Evolutionary conservation across 2,797 vertebrate genomes (phyloP), one percentile per base, ranked within the genome.

Genomic region (Molossus molossus): DNA sequence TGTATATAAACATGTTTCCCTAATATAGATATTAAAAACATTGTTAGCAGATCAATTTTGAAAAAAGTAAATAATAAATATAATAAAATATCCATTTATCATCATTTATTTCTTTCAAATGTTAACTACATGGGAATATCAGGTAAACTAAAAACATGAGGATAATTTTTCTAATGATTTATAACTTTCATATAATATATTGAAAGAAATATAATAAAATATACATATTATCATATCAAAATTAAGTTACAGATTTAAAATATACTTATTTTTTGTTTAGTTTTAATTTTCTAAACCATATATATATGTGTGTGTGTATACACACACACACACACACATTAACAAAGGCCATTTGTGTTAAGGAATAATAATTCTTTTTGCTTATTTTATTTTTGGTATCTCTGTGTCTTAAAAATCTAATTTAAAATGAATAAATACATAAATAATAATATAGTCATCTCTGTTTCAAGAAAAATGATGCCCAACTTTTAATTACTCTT

Each of bases 11-110:
- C 23, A 53, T 40, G 27, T 53, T 73, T 90, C 65, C 4, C n/a
- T 62, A 83, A 86, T 65, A 6, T 4, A 89, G 53, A 69, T 23
- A 80, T 53, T 82, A 50, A 45, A 88, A 88, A n/a, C 21, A 84
- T 58, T 70, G 79, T 15, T 23, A 55, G 15, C 4, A 27, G 50
- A 64, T 70, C 21, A 67, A 18, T 70, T 87, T 65, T 80, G 25
- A 65, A 90, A 65, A 90, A 96, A 90, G 1, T 18, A 94, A 91
- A 75, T 73, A 65, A 72, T 40, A 90, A 84, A 70, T 23, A 57
- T 27, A 70, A 17, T 55, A 87, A 91, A 92, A 86, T 60, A 62
- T 0, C 4, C 0, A 20, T 72, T 75, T 87, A 14, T 45, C 8
- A 82, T 69, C 15, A 81, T 90, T 84, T 86, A 5, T 88, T 45